Evolutionary conservation across 1,140 invertebrate species (phyloP), one percentile per base, ranked within the genome.

Genomic region (Lepidostoma basale): DNA sequence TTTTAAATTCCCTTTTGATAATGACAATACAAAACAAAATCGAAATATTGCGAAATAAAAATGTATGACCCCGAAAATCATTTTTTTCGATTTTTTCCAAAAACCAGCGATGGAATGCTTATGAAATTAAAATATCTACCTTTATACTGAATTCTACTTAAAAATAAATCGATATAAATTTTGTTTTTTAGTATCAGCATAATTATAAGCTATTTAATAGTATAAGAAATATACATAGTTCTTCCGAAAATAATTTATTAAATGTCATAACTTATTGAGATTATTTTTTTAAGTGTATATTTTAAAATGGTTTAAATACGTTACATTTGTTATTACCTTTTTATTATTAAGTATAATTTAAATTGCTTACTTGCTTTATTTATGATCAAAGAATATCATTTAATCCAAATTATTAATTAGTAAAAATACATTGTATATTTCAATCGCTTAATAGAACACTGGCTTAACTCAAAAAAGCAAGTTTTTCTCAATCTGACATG

Each of bases 141-240:
- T 39, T 39, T 39, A n/a, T 39, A 9, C 8, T n/a, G 36, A n/a
- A 8, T n/a, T 49, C 26, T 23, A 49, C 45, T 49, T 49, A n/a
- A 42, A 42, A 42, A 42, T 42, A 16, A 42, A 49, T 49, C 10
- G 22, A 28, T 62, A 22, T 12, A 42, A 62, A 42, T 30, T 14
- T 25, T 45, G 3, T 30, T 45, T 26, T 30, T n/a, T 44, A 44
- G 20, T 42, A 10, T 39, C 33, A 23, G 62, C 54, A 36, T 67
- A 58, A 22, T 56, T 25, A 58, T 44, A 62, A 65, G 40, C 23
- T 30, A 45, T 58, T 47, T 58, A 45, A 16, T 28, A 45, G 40
- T 58, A 45, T 67, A 45, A 58, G 28, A 49, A 45, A 54, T n/a
- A n/a, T n/a, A n/a, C n/a, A n/a, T 58, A 58, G 45, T 67, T 56